Evolutionary conservation across 2,113 vertebrate species (phyloP), one percentile per base, ranked within the genome.

Genomic region (Maylandia zebra): DNA sequence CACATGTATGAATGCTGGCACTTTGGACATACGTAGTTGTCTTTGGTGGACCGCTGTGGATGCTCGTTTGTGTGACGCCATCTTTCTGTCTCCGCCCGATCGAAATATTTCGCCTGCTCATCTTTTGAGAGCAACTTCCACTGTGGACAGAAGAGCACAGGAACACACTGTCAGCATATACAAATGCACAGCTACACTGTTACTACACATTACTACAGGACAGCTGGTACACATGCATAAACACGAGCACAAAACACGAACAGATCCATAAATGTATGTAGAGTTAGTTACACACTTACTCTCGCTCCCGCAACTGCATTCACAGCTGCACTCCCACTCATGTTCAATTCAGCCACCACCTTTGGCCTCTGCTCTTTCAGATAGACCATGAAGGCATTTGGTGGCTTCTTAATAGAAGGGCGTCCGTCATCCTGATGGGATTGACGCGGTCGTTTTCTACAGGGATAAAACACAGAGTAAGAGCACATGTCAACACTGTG

Each of bases 161-260:
- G 22, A 56, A 13, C 22, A 27, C 53, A 56, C 4, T 0, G 53
- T 56, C 22, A 56, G 22, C 53, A 27, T 56, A 56, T 24, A 13
- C 7, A 56, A 56, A 56, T 56, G 4, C 53, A 24, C 2, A 56
- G 53, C 2, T 56, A 27, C 11, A 27, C 22, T 27, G 22, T 56
- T 27, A 56, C 55, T 27, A 27, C 55, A 27, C 2, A 56, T 56
- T 56, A 14, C 22, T 16, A 59, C 56, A 30, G 27, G 56, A 32
- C 27, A 59, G 57, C 57, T 32, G 14, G 8, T 59, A 59, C 3
- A 59, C 0, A 59, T 59, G 2, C 56, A 30, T 30, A 30, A 30
- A 30, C 24, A 57, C 24, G 0, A 59, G 56, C 0, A 61, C 5
- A 61, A 61, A 61, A 59, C 57, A 59, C 0, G 1, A 59, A 32